These are phyloP conservation scores for Poeciliopsis retropinna DNA, from an alignment of 2,113 vertebrate genomes.

Conservation along the genomic window DNA sequence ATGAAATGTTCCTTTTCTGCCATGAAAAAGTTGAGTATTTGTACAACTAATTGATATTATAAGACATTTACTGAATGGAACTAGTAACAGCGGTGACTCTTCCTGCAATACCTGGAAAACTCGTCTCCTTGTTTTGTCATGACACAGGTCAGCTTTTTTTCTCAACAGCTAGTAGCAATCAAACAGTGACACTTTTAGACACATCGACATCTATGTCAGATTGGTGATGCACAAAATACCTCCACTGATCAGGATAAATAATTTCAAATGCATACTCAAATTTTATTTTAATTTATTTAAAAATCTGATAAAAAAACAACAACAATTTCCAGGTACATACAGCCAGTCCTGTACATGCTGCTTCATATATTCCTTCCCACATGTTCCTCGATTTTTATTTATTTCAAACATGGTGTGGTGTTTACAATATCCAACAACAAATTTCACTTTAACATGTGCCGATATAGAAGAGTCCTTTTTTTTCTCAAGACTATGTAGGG, in stretches of 20 bases:
- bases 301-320: background rate
- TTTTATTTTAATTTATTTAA: background rate
- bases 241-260: background rate
- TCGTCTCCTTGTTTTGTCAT: background rate
- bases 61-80: background rate
- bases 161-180: background rate
- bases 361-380: background rate
- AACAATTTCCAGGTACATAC: background rate
- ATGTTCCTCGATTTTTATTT: background rate
- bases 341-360: background rate
- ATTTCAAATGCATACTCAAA: background rate
- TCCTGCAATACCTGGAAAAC: background rate
- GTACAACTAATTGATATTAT: conserved; percentile 48
- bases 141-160: background rate
- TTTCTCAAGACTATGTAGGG: background rate
- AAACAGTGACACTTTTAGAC: background rate
- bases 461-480: background rate
- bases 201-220: background rate
- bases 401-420: conserved; percentile 4
- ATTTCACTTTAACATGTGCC: conserved; percentile 16
- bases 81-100: background rate
- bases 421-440: background rate
- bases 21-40: conserved; percentile 26
- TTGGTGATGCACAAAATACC: background rate
- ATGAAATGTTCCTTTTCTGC: conserved; percentile 1